phyloP scores from a whole-genome alignment of 2,113 vertebrate species.

The Dicentrarchus labrax region DNA sequence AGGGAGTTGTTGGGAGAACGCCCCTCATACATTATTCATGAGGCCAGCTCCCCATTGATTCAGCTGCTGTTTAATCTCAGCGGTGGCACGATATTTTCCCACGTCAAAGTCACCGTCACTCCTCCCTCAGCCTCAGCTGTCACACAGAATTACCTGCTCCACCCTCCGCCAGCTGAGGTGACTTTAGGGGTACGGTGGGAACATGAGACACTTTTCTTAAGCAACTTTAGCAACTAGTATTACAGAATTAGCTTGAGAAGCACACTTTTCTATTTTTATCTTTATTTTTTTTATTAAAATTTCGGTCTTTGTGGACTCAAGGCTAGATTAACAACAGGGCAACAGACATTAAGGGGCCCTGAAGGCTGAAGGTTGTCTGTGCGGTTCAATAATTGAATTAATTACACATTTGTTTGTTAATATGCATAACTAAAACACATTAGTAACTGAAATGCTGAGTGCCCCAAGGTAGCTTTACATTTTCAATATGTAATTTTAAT shows the following conservation, averaged over 20 bases:
- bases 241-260: constrained; percentile 8
- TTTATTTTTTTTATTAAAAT: neutral
- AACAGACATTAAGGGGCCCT: neutral
- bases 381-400: neutral
- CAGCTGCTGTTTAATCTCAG: constrained; percentile 78
- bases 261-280: neutral
- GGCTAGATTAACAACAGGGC: neutral
- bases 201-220: constrained; percentile 37
- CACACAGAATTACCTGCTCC: constrained; percentile 59
- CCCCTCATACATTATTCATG: constrained; percentile 70
- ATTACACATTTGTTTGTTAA: neutral
- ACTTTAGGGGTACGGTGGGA: constrained; percentile 35
- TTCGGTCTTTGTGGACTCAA: neutral
- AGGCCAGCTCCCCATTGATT: constrained; percentile 70
- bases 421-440: neutral
- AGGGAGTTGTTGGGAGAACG: constrained; percentile 52
- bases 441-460: neutral
- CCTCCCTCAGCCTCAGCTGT: constrained; percentile 62
- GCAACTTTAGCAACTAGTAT: constrained; percentile 5
- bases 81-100: constrained; percentile 59
- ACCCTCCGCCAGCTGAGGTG: constrained; percentile 37
- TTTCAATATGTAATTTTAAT: neutral
- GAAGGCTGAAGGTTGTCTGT: neutral
- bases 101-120: constrained; percentile 69
- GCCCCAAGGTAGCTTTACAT: neutral